Base-by-base conservation (phyloP, 1,140 invertebrate genomes). In the Nautilus pompilius region DNA sequence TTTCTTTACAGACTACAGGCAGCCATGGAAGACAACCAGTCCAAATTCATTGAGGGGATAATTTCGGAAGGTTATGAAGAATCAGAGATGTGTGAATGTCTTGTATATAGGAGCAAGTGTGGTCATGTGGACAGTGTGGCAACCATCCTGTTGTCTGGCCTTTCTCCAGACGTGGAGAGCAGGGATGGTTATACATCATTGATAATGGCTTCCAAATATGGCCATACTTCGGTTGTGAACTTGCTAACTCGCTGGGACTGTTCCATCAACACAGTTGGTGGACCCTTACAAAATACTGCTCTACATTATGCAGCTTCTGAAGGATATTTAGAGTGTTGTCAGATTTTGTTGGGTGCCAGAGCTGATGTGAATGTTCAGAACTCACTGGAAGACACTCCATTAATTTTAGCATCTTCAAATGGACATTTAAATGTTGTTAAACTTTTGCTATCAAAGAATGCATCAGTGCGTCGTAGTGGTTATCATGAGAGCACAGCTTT, bases 391-490 rank as follows among this genome's bases (percentile, higher is more conserved):
- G 94, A 93, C 34, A 95, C 93, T 15, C 92, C 93, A 4, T 84
- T 95, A 45, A 94, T 95, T 74, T 85, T 95, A 70, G 90, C 93
- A 5, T 88, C 92, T 3, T 91, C 90, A 17, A 90, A 91, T 79
- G 92, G 93, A 1, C 91, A 95, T 81, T 86, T 89, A 53, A 88
- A 92, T 28, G 91, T 92, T 72, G 92, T 94, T 5, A 82, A 87
- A 70, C 91, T 93, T 81, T 82, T 96, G 55, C 81, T 96, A 49
- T 89, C 91, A 62, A 91, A 95, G 84, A 92, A 92, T 62, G 93
- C 93, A 91, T 86, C 87, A 88, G 20, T 88, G 87, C 73, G 88
- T 87, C 55, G 87, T 87, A 87, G 73, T 62, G 75, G 72, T 5
- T 74, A 75, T 45, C 72, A 74, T 29, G 76, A 78, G 20, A 66